Evolutionary conservation across 2,797 vertebrate genomes (phyloP).

Genomic region (Rhabdophis nuchalis): DNA sequence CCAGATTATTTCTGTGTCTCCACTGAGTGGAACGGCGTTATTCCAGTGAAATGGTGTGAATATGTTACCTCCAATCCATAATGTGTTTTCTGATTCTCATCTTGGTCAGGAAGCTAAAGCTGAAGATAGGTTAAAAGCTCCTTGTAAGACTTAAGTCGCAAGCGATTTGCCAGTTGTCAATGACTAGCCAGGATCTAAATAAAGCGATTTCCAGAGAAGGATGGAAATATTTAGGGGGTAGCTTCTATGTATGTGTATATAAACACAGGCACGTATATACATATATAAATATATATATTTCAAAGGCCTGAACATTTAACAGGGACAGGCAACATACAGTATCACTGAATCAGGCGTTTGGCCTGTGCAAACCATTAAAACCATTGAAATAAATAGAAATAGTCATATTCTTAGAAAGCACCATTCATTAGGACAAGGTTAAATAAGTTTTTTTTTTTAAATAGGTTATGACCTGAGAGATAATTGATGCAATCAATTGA

Average conservation of each 20-base stretch:
- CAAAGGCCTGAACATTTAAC: conserved; percentile 62
- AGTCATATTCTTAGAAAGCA: background rate
- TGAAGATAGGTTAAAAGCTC: conserved; percentile 60
- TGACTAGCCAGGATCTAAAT: conserved; percentile 47
- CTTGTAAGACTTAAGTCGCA: conserved; percentile 54
- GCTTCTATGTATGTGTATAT: conserved; percentile 44
- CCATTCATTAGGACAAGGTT: background rate
- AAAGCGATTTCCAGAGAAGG: conserved; percentile 48
- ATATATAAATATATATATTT: conserved; percentile 29
- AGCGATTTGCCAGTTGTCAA: conserved; percentile 46
- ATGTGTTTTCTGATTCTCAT: background rate
- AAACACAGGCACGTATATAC: background rate
- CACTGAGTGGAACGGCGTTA: background rate
- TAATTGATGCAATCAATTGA: conserved; percentile 54
- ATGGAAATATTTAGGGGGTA: conserved; percentile 52
- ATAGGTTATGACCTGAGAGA: conserved; percentile 21
- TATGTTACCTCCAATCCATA: background rate
- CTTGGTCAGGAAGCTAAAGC: conserved; percentile 39
- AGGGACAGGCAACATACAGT: conserved; percentile 66
- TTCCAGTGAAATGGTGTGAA: background rate
- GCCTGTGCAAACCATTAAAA: background rate
- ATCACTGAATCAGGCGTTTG: background rate
- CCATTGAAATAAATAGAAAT: background rate
- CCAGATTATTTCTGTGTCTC: background rate
- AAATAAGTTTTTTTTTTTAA: background rate